phyloP scores from a whole-genome alignment of 2,797 vertebrate genomes.

The Siniperca undulata region DNA sequence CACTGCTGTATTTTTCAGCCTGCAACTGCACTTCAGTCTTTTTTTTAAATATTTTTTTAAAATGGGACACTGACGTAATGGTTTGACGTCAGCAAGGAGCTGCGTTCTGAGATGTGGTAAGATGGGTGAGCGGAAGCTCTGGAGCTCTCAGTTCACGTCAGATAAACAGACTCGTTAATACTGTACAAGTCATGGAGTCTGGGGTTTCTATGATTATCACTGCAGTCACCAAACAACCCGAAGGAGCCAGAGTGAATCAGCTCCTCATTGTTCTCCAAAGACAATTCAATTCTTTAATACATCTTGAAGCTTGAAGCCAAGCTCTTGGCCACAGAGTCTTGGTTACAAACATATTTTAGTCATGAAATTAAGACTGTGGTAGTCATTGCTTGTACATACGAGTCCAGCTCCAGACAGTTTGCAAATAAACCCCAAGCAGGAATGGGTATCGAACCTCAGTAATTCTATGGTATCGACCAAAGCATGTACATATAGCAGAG shows the following conservation, averaged over 20 bases:
- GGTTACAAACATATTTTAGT: background rate
- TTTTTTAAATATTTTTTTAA: background rate
- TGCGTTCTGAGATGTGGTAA: background rate
- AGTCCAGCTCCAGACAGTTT: background rate
- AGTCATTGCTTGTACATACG: background rate
- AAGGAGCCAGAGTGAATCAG: slow-evolving; percentile 1
- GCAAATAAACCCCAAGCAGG: background rate
- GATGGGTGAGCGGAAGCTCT: background rate
- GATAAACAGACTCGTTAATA: slow-evolving; percentile 18
- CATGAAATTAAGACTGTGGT: background rate
- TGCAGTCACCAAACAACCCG: slow-evolving; percentile 25
- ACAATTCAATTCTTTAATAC: background rate
- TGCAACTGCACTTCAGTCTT: slow-evolving; percentile 30
- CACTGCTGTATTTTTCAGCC: slow-evolving; percentile 16
- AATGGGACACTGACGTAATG: background rate
- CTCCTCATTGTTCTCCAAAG: background rate
- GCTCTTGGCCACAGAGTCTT: background rate
- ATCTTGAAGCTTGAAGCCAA: too few species aligned
- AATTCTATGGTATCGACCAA: background rate
- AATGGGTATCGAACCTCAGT: background rate
- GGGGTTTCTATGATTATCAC: background rate
- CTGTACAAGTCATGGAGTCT: background rate
- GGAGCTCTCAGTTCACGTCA: slow-evolving; percentile 15
- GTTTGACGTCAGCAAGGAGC: slow-evolving; percentile 22
- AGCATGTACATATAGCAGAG: background rate